Evolutionary conservation across 2,113 vertebrate species (phyloP), one percentile per base, ranked within the genome.

Genomic region (Callaeas wilsoni): DNA sequence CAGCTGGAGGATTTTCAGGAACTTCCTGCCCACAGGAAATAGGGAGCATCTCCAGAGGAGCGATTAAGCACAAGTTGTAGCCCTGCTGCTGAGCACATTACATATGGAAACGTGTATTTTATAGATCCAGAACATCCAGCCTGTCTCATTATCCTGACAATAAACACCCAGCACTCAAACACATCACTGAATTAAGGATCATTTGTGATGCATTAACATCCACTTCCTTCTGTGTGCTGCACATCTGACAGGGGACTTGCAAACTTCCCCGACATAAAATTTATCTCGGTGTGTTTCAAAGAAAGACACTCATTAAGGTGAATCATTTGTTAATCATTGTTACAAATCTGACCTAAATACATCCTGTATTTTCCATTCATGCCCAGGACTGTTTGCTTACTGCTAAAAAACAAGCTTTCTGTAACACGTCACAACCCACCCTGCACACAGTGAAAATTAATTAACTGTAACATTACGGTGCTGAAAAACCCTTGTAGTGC

Each of bases 191-290:
- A 79, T 71, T 91, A 70, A 73, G 76, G 90, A 65, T 12, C 90
- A 81, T 95, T 97, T 95, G 76, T 41, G 86, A 74, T 59, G 93
- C 97, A 92, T 98, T 96, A 96, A 68, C 81, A 63, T 42, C 78
- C 79, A 57, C 92, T 89, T 91, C 89, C 91, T 88, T 17, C 84
- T 71, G 32, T 4, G 59, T 73, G 52, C 90, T 37, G 77, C 84
- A 37, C 67, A 18, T 56, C 78, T 95, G 65, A 60, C 71, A 53
- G 88, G 44, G 84, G 73, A 81, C 53, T 17, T 12, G 68, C 96
- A 80, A 93, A 67, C 52, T 39, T 35, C 80, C 35, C 37, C 69
- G 52, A 65, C 26, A 47, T 83, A 73, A 96, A 95, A 82, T 13
- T 12, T 71, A 82, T 35, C 92, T 55, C 18, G 53, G 39, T 22